Base-by-base conservation (phyloP, 1,140 invertebrate species). In the Sitobion miscanthi region DNA sequence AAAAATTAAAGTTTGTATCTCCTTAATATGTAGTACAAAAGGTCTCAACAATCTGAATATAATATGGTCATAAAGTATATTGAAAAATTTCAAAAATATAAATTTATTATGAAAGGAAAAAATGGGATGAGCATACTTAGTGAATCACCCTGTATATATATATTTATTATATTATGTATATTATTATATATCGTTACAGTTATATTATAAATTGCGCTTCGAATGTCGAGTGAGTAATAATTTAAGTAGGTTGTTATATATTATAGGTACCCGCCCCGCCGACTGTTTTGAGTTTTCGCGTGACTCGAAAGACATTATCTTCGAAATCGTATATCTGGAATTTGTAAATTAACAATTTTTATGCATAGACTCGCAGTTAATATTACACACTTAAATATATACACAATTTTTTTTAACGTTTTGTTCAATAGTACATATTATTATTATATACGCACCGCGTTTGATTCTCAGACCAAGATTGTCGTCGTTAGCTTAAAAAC, bases 301-400 rank as follows among this genome's bases (percentile, higher is more conserved):
- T 77, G n/a, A 77, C 62, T n/a, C n/a, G 62, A n/a, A 77, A 77
- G 62, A 77, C 62, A 77, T 77, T 77, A 85, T 85, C 38, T 85
- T 52, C 47, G n/a, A 88, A 88, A 49, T 54, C 47, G n/a, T 52
- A 52, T 88, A 85, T 45, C 38, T 42, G 9, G 83, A 85, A 85
- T 85, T 85, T 45, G 9, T 85, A 85, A 85, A 85, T 85, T 45
- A 42, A 85, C 38, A 52, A 52, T 88, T 88, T 49, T 54, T 88
- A 88, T 49, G 49, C 87, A 52, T 49, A 88, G 47, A 30, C n/a
- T 23, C 30, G 87, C 45, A 49, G 30, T 88, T 54, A n/a, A 88
- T 52, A 52, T 25, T 21, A 54, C 14, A 35, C 20, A 47, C 21
- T 30, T 88, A n/a, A 49, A 88, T 52, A 35, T 49, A n/a, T 1